Evolutionary conservation across 2,888 invertebrate species (phyloP).

Genomic region (Dicycla oo): DNA sequence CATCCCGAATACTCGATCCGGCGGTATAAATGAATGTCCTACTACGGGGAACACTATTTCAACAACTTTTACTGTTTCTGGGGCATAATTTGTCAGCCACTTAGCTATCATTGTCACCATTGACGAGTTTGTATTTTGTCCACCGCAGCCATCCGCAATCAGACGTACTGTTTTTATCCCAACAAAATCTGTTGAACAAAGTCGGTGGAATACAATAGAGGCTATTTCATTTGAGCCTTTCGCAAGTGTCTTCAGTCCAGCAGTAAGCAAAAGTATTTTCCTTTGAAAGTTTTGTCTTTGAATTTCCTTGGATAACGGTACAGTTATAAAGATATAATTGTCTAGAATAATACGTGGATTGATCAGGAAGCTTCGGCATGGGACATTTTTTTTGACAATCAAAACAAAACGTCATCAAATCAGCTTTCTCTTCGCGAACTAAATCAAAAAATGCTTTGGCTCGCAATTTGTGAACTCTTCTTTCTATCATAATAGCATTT

Average conservation of each 20-base stretch:
- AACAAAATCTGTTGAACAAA: slow-evolving; percentile 43
- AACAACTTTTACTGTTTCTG: slow-evolving; percentile 48
- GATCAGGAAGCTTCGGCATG: slow-evolving; percentile 64
- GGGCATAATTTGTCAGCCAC: slow-evolving; percentile 58
- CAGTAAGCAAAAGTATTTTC: slow-evolving; percentile 64
- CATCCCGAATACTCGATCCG: slow-evolving; percentile 64
- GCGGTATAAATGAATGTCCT: slow-evolving; percentile 57
- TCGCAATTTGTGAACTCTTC: slow-evolving; percentile 31
- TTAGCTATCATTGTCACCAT: slow-evolving; percentile 62
- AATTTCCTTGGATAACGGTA: slow-evolving; percentile 66
- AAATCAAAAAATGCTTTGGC: slow-evolving; percentile 36
- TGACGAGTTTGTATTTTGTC: slow-evolving; percentile 69
- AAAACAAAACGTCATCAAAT: slow-evolving; percentile 35
- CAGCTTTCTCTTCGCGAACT: slow-evolving; percentile 19
- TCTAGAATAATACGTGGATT: slow-evolving; percentile 58
- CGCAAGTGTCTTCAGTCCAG: slow-evolving; percentile 54
- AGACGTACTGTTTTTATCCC: slow-evolving; percentile 59
- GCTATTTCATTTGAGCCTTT: slow-evolving; percentile 50
- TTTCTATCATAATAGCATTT: slow-evolving; percentile 25
- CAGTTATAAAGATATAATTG: slow-evolving; percentile 73
- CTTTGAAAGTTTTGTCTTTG: slow-evolving; percentile 57
- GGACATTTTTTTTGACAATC: slow-evolving; percentile 34
- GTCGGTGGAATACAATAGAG: slow-evolving; percentile 52
- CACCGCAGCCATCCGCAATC: slow-evolving; percentile 69
- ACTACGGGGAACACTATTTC: slow-evolving; percentile 63